Conservation (phyloP, 2,113 vertebrate genomes). For the Manacus vitellinus region DNA sequence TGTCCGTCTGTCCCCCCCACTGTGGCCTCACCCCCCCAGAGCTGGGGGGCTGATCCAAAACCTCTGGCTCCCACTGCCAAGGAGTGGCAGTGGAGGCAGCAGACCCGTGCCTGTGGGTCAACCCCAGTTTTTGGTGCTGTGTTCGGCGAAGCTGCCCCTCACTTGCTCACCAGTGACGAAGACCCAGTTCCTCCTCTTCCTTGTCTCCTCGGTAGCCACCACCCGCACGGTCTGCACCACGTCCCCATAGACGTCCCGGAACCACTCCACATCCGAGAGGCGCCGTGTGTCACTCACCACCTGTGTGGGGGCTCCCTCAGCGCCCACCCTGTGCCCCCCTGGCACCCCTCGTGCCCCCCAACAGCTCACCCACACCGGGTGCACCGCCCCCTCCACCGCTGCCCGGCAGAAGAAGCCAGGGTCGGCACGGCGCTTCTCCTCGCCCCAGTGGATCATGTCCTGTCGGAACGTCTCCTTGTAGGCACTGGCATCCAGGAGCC, state of each 20-base stretch:
- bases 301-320: conserved; percentile 45
- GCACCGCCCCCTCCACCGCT: conserved; percentile 55
- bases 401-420: conserved; percentile 88
- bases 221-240: conserved; percentile 77
- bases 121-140: not conserved
- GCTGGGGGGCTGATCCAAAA: not conserved
- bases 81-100: fast-evolving
- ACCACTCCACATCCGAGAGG: conserved; percentile 88
- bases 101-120: fast-evolving
- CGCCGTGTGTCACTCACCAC: conserved; percentile 88
- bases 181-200: conserved; percentile 82
- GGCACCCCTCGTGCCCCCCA: fast-evolving
- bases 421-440: conserved; percentile 75
- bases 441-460: conserved; percentile 92
- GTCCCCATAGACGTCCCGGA: conserved; percentile 71
- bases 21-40: not conserved
- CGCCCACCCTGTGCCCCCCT: fast-evolving
- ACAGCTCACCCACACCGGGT: conserved; percentile 85
- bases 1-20: not conserved
- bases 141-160: not conserved
- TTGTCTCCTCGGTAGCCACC: conserved; percentile 75
- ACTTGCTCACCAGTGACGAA: conserved; percentile 77
- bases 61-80: not conserved
- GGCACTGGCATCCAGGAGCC: conserved; percentile 80
- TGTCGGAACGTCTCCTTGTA: conserved; percentile 86